Evolutionary conservation across 2,113 vertebrate species (phyloP).

Genomic region (Sprattus sprattus): DNA sequence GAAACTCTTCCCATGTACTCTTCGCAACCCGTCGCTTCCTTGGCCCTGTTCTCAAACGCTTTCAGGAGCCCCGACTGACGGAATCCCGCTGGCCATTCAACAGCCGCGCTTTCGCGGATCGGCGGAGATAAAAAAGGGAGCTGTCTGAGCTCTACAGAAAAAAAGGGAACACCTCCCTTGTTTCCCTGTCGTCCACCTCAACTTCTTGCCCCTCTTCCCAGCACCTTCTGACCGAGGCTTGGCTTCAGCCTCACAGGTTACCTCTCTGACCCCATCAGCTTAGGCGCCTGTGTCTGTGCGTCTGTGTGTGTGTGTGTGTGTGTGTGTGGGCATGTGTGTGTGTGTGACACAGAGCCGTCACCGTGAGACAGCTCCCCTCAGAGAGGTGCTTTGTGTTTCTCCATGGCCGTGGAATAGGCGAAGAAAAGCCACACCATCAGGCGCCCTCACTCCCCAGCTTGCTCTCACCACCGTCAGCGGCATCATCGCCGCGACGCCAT

Average conservation of each 20-base stretch:
- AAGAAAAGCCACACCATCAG: conserved; percentile 55
- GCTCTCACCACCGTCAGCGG: not conserved
- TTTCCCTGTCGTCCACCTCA: not conserved
- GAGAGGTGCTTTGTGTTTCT: conserved; percentile 56
- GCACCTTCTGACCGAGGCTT: not conserved
- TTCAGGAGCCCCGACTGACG: not conserved
- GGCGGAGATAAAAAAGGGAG: not conserved
- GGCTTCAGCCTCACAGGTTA: not conserved
- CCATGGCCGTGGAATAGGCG: conserved; percentile 49
- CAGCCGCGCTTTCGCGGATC: not conserved
- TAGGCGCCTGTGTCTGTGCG: not conserved
- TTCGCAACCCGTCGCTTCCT: not conserved
- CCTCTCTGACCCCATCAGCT: not conserved
- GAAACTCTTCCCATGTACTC: not conserved
- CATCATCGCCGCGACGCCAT: conserved; percentile 36
- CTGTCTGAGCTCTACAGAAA: not conserved
- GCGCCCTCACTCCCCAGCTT: not conserved
- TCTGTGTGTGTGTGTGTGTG: conserved; percentile 4
- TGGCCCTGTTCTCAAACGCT: not conserved
- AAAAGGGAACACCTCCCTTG: not conserved
- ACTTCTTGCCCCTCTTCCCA: conserved; percentile 7
- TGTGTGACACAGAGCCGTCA: not conserved
- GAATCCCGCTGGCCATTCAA: not conserved
- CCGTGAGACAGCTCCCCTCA: conserved; percentile 54
- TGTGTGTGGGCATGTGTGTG: not conserved